Evolutionary conservation across 53 echinoderm and acorn worm genomes (phyloP).

Genomic region (Glandiceps talaboti): DNA sequence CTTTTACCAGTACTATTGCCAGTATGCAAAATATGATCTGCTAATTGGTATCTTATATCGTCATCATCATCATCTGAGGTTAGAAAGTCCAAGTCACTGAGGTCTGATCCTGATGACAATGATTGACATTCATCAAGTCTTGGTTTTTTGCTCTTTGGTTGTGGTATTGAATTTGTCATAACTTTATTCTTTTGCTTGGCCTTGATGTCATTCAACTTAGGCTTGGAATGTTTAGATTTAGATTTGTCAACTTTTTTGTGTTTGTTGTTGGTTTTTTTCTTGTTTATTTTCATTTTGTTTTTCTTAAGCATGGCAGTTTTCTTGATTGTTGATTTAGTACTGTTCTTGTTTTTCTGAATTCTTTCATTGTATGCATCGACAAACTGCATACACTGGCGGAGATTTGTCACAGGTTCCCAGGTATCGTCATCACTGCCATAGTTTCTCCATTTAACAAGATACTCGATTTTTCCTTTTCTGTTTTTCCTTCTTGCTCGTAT

Average conservation of each 20-base stretch:
- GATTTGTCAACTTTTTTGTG: not conserved
- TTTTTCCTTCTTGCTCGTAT: conserved; percentile 60
- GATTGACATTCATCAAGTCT: not conserved
- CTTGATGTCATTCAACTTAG: not conserved
- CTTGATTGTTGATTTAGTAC: too few species aligned
- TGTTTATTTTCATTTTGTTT: not conserved
- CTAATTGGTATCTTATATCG: not conserved
- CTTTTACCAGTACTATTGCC: not conserved
- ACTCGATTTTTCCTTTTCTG: conserved; percentile 64
- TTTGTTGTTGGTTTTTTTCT: not conserved
- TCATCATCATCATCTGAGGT: not conserved
- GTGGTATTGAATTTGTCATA: not conserved
- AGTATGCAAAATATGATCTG: not conserved
- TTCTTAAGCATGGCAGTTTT: not conserved
- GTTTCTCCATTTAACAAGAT: conserved; percentile 86
- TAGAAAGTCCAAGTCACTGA: not conserved
- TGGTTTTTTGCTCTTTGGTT: not conserved
- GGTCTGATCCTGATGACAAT: not conserved
- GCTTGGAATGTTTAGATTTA: too few species aligned
- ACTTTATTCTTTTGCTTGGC: not conserved
- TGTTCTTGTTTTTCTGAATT: conserved; percentile 5
- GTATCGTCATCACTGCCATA: conserved; percentile 79
- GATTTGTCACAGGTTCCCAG: conserved; percentile 92
- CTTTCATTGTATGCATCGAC: conserved; percentile 61
- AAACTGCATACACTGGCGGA: conserved; percentile 57